Evolutionary conservation across 2,888 invertebrate genomes (phyloP), one percentile per base, ranked within the genome.

Genomic region (Leptarthrus brevirostris): DNA sequence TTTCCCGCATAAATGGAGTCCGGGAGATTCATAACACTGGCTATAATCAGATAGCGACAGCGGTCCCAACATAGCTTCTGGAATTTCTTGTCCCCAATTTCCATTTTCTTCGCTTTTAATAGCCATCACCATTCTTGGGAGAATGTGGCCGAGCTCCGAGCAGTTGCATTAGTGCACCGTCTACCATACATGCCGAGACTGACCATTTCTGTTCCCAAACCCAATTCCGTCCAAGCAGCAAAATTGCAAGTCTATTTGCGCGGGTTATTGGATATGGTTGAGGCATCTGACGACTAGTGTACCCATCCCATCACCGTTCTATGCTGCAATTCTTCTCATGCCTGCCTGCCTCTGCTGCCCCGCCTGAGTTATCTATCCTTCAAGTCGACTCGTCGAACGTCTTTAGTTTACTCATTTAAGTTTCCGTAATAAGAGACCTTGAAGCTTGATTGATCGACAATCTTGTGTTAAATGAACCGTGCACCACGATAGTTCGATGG

Each of bases 381-480:
- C 3, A n/a, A 40, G 12, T 3, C 3, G 12, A 3, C 12, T 40
- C n/a, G 24, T 22, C 16, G 12, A 22, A 22, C 22, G 52, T 70
- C 53, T 70, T 70, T 52, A 16, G 16, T 70, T 36, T 34, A 52
- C 36, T 70, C 70, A 70, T 52, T 52, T 69, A 14, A 53, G 36
- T 64, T 64, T 64, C 64, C 64, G 64, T 24, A 70, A 53, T 18
- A 53, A 52, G 52, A 53, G 36, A 53, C 53, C 70, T 70, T 70
- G 70, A 53, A 54, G 54, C 54, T 20, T 71, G 70, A 71, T 71
- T 71, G 70, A 71, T 71, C 54, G 70, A 36, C 70, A 71, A 71
- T 71, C 40, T 71, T 54, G 54, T 54, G 70, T 54, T 71, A 53
- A 71, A 54, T 71, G 54, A 71, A 52, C 54, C 70, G 24, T 71